Percentiles rank a stretch among this genome's conserved stretches.
These are phyloP conservation scores for Cavia porcellus DNA, from an alignment of 2,113 vertebrate species.

Conservation along the genomic window DNA sequence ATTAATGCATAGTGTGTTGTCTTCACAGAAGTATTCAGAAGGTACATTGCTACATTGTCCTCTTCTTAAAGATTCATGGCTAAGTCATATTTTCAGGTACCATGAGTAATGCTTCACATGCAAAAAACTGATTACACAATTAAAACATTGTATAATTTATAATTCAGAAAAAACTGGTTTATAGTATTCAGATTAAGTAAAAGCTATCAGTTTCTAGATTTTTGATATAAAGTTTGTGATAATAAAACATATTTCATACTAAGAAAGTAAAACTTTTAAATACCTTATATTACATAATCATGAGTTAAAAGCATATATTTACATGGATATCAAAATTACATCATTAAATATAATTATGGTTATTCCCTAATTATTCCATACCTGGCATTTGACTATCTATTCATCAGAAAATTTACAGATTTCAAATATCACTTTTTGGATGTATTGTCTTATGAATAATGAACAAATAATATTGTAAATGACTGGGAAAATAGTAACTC, in stretches of 20 bases:
- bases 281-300: neutral
- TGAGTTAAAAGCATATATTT: conserved; percentile 19
- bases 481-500: neutral
- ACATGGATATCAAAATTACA: neutral
- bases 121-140: neutral
- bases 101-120: neutral
- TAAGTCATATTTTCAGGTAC: neutral
- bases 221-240: conserved; percentile 11
- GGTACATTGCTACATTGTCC: neutral
- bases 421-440: neutral
- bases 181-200: neutral
- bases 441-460: conserved; percentile 8
- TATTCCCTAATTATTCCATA: conserved; percentile 42
- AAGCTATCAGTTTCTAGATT: conserved; percentile 8
- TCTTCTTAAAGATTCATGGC: neutral
- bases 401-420: neutral
- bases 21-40: too few relatives aligned
- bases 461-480: conserved; percentile 11
- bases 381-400: neutral
- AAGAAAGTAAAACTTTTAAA: neutral
- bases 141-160: conserved; percentile 3
- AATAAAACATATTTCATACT: conserved; percentile 5
- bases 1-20: too few relatives aligned
- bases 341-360: neutral
- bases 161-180: neutral